Conservation (phyloP, 1,140 invertebrate species). For the Drosophila melanica region DNA sequence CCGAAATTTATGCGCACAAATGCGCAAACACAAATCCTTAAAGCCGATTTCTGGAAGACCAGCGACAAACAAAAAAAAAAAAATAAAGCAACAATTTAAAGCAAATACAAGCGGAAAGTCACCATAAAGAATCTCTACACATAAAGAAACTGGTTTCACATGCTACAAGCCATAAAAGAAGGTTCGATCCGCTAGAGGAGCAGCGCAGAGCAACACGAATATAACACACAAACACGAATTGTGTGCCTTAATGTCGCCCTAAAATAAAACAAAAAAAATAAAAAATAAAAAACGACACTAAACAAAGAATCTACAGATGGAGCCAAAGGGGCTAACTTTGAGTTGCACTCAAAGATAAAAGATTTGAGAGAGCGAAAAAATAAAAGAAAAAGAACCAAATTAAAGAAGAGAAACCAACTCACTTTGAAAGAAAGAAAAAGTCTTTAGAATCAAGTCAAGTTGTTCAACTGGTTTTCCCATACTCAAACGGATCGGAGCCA, state of each 20-base stretch:
- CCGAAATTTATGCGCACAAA: slow-evolving; percentile 61
- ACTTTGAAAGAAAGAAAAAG: slow-evolving; percentile 78
- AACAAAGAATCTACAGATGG: not conserved
- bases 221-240: slow-evolving; percentile 49
- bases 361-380: slow-evolving; percentile 43
- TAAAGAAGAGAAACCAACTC: slow-evolving; percentile 49
- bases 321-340: slow-evolving; percentile 27
- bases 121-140: slow-evolving; percentile 77
- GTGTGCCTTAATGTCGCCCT: slow-evolving; percentile 51
- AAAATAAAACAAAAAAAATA: no score
- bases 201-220: slow-evolving; percentile 20
- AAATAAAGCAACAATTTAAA: slow-evolving; percentile 48
- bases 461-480: slow-evolving; percentile 72
- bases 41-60: slow-evolving; percentile 66
- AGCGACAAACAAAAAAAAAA: slow-evolving; percentile 1
- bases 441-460: slow-evolving; percentile 80
- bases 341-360: slow-evolving; percentile 37
- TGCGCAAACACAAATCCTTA: slow-evolving; percentile 69
- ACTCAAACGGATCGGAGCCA: slow-evolving; percentile 4
- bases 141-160: slow-evolving; percentile 52
- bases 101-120: slow-evolving; percentile 59
- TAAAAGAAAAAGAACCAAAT: not conserved
- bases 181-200: slow-evolving; percentile 46
- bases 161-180: slow-evolving; percentile 45
- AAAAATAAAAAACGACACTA: slow-evolving; percentile 34